Percentiles rank a stretch among this genome's conserved stretches.
These are phyloP conservation scores for Amphipyra berbera DNA, from an alignment of 2,888 invertebrate genomes.

Conservation along the genomic window DNA sequence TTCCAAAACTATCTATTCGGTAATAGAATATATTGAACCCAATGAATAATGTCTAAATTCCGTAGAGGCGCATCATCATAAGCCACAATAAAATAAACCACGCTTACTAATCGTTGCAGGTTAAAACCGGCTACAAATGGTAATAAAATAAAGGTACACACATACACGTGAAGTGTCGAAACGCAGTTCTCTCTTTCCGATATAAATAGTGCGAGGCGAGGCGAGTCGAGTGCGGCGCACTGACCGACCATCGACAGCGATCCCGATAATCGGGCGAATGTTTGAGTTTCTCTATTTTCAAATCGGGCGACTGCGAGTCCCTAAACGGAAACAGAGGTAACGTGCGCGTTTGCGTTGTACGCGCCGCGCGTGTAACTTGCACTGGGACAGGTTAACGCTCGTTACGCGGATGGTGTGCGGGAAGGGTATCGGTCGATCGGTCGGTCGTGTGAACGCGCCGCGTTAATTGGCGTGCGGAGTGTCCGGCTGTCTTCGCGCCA, in stretches of 20 bases:
- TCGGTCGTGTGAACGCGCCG: conserved; percentile 84
- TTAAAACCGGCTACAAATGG: conserved; percentile 88
- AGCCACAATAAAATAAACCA: conserved; percentile 82
- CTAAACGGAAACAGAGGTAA: conserved; percentile 62
- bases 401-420: conserved; percentile 68
- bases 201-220: conserved; percentile 88
- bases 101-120: conserved; percentile 84
- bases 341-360: conserved; percentile 74
- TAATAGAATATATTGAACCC: not conserved
- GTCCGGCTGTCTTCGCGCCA: conserved; percentile 84
- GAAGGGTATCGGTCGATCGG: conserved; percentile 68
- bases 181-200: conserved; percentile 84
- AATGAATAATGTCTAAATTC: conserved; percentile 65
- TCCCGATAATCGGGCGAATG: conserved; percentile 87
- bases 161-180: conserved; percentile 85
- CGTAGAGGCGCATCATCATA: conserved; percentile 75
- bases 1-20: not conserved
- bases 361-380: conserved; percentile 54
- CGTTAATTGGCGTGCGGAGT: conserved; percentile 86
- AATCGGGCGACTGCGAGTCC: conserved; percentile 78
- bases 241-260: conserved; percentile 88
- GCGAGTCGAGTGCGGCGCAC: conserved; percentile 78
- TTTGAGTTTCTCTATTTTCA: conserved; percentile 89
- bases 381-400: conserved; percentile 68
- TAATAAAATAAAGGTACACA: conserved; percentile 87